These are phyloP conservation scores for Cheumatopsyche charites DNA, from an alignment of 1,140 invertebrate genomes.

Conservation along the genomic window DNA sequence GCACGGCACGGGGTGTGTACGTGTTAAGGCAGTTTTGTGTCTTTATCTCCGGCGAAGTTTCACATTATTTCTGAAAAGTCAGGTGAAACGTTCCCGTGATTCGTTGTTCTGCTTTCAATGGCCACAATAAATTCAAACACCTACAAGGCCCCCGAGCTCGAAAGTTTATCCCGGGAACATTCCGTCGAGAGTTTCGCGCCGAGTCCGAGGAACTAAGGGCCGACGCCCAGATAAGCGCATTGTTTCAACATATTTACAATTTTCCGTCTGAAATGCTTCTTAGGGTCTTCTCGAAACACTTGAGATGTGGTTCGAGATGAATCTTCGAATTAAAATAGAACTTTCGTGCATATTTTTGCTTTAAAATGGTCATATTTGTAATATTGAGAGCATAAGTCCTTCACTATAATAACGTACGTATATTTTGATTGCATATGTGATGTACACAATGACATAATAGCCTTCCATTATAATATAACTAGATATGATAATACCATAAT, in stretches of 20 bases:
- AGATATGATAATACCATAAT: too few species aligned
- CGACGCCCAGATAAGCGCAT: constrained; percentile 31
- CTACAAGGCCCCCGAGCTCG: constrained; percentile 26
- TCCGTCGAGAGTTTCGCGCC: constrained; percentile 19
- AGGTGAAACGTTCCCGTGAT: constrained; percentile 34
- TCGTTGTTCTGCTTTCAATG: constrained; percentile 41
- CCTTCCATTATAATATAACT: too few species aligned
- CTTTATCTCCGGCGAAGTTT: constrained; percentile 33
- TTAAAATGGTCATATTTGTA: too few species aligned
- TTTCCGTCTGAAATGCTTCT: neutral
- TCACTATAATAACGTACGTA: too few species aligned
- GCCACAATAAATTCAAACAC: constrained; percentile 38
- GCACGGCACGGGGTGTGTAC: too few species aligned
- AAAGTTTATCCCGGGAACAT: constrained; percentile 32
- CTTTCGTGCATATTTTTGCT: too few species aligned
- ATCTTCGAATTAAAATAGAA: too few species aligned
- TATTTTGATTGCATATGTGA: too few species aligned
- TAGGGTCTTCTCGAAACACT: too few species aligned
- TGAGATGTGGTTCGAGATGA: too few species aligned
- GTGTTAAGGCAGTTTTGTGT: constrained; percentile 11
- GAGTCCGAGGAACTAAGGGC: constrained; percentile 13
- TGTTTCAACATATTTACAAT: constrained; percentile 38
- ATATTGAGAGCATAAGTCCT: too few species aligned
- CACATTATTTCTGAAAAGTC: constrained; percentile 34
- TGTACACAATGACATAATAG: too few species aligned